These are phyloP conservation scores for Anas flavirostris DNA, from an alignment of 2,797 vertebrate species.

Conservation along the genomic window DNA sequence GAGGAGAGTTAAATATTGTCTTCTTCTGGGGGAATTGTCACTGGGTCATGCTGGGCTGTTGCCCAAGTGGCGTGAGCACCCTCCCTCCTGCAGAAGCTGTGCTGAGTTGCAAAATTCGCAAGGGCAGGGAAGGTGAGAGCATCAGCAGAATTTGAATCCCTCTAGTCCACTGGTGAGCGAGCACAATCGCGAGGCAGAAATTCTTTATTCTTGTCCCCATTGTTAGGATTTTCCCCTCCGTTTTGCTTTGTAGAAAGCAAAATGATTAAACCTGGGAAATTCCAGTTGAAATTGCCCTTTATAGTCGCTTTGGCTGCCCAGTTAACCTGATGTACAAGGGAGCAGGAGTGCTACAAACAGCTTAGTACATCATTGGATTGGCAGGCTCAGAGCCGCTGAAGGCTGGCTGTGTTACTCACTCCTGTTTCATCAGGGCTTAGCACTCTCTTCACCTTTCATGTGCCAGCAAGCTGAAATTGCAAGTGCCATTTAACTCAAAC, in stretches of 20 bases:
- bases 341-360: not conserved
- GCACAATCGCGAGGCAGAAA: not conserved
- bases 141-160: not conserved
- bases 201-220: not conserved
- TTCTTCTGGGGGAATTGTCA: not conserved
- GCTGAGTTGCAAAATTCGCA: not conserved
- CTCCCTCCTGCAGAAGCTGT: not conserved
- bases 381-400: not conserved
- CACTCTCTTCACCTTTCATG: not conserved
- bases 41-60: not conserved
- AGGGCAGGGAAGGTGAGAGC: not conserved
- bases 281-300: slow-evolving; percentile 12
- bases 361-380: not conserved
- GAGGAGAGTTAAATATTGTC: not conserved
- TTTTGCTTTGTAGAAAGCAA: not conserved
- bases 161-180: not conserved
- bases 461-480: not conserved
- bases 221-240: not conserved
- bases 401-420: not conserved
- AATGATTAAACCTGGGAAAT: not conserved
- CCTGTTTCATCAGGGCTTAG: rapidly evolving
- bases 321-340: not conserved
- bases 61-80: not conserved
- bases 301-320: not conserved
- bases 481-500: not conserved